A percentile compares a stretch with the other conserved stretches of the same genome.
These are phyloP conservation scores for Henicopernis longicauda DNA, from an alignment of 2,113 vertebrate species.

Conservation along the genomic window DNA sequence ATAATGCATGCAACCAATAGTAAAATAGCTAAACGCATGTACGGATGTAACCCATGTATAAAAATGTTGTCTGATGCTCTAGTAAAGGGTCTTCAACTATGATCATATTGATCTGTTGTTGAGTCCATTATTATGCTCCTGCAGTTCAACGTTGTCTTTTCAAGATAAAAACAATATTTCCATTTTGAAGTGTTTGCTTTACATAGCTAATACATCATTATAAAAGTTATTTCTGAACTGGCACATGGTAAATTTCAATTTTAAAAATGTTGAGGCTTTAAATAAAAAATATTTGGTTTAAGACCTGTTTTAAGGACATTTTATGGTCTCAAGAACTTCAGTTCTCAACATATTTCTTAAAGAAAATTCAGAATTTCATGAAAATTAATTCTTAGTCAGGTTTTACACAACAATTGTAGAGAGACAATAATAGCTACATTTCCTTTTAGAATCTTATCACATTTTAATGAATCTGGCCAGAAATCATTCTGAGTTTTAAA, in stretches of 20 bases:
- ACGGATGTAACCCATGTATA: too few relatives aligned
- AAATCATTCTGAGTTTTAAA: neutral
- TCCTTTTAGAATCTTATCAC: neutral
- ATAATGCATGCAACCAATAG: too few relatives aligned
- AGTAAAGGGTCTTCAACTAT: too few relatives aligned
- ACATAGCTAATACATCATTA: neutral
- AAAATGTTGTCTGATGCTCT: too few relatives aligned
- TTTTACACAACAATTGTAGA: neutral
- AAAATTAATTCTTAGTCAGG: neutral
- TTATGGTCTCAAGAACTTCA: neutral
- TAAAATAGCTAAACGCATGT: too few relatives aligned
- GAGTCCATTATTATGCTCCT: too few relatives aligned
- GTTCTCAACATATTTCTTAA: neutral
- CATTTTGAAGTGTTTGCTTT: neutral
- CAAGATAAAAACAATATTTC: neutral
- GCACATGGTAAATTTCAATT: neutral
- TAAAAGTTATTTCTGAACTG: neutral
- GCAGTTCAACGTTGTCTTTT: neutral
- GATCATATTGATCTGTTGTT: too few relatives aligned
- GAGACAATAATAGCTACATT: neutral
- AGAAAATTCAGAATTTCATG: neutral
- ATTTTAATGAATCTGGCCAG: neutral
- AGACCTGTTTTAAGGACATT: neutral
- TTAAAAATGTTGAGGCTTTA: neutral
- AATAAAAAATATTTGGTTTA: neutral